A percentile compares a stretch with the other conserved stretches of the same genome.
These are phyloP conservation scores for Meandrusa payeni DNA, from an alignment of 2,888 invertebrate species.

Conservation along the genomic window DNA sequence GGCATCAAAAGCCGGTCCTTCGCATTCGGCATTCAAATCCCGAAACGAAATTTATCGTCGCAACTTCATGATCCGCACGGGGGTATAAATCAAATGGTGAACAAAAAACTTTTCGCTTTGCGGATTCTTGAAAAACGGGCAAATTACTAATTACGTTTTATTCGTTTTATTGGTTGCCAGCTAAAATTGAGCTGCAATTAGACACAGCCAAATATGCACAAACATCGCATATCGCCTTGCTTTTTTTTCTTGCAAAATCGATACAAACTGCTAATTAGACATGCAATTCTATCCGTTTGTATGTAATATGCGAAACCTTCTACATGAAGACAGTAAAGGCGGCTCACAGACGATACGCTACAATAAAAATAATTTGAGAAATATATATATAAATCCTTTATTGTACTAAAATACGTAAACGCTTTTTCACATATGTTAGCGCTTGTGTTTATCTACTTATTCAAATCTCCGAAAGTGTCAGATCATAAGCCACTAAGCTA, in stretches of 20 bases:
- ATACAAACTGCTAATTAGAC: slow-evolving; percentile 52
- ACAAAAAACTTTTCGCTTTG: slow-evolving; percentile 36
- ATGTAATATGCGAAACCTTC: background rate
- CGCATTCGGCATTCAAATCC: slow-evolving; percentile 33
- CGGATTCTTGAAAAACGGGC: slow-evolving; percentile 34
- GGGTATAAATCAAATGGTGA: slow-evolving; percentile 41
- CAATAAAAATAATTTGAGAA: no score
- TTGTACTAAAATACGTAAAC: no score
- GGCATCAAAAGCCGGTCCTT: slow-evolving; percentile 40
- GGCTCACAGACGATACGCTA: no score
- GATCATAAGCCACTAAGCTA: no score
- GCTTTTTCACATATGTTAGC: no score
- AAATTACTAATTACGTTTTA: slow-evolving; percentile 54
- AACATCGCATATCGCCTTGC: slow-evolving; percentile 38
- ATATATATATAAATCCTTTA: no score
- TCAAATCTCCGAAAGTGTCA: no score
- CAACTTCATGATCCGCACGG: slow-evolving; percentile 45
- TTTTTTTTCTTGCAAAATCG: slow-evolving; percentile 42
- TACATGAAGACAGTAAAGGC: no score
- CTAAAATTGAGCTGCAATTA: slow-evolving; percentile 51
- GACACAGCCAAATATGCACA: slow-evolving; percentile 49
- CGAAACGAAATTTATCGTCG: slow-evolving; percentile 41
- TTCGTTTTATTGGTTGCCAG: slow-evolving; percentile 43
- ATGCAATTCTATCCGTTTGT: slow-evolving; percentile 36
- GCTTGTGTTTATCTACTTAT: no score